Evolutionary conservation across 2,797 vertebrate genomes (phyloP).

Genomic region (Vireo griseus): DNA sequence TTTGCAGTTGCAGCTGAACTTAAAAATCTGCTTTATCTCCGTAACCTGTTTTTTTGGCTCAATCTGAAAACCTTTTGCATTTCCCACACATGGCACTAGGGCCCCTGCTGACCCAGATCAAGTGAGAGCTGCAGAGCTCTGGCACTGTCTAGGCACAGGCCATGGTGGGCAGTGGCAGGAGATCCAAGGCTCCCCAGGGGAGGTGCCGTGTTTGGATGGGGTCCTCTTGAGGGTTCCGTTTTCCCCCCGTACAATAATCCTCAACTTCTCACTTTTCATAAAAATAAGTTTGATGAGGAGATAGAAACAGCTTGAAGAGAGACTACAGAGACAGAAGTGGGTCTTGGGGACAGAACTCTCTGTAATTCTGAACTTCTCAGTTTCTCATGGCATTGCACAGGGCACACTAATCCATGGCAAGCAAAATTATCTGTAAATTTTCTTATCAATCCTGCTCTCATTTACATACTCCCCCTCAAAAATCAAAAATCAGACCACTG

Average conservation of each 20-base stretch:
- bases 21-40: no score
- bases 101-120: not conserved
- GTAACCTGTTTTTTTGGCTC: no score
- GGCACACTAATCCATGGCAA: not conserved
- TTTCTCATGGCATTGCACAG: not conserved
- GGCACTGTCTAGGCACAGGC: not conserved
- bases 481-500: not conserved
- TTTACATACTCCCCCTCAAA: not conserved
- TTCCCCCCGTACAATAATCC: not conserved
- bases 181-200: not conserved
- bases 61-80: no score
- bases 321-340: not conserved
- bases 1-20: no score
- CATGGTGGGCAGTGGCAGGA: not conserved
- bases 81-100: not conserved
- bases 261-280: not conserved
- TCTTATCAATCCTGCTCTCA: not conserved
- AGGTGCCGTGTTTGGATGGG: rapidly evolving
- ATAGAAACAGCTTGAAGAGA: not conserved
- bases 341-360: not conserved
- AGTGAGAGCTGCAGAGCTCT: not conserved
- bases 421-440: not conserved
- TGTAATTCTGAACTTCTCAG: not conserved
- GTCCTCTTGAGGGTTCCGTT: not conserved
- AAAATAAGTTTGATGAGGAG: not conserved